phyloP scores from a whole-genome alignment of 2,113 vertebrate genomes.

The Crotalus tigris region DNA sequence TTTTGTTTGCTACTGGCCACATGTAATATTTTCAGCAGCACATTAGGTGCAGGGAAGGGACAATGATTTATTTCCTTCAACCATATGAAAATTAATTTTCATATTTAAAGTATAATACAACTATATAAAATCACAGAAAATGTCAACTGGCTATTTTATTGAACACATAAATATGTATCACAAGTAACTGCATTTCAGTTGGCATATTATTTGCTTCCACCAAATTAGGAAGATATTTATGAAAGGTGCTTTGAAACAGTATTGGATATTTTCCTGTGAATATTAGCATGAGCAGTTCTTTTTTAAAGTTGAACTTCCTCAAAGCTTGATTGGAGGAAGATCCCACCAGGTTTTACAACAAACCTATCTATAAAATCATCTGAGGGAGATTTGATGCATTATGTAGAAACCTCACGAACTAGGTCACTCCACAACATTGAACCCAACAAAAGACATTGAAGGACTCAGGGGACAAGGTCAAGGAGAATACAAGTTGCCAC shows the following conservation, averaged over 20 bases:
- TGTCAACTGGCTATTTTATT: background rate
- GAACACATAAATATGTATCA: background rate
- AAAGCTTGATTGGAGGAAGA: constrained; percentile 39
- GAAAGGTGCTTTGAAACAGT: background rate
- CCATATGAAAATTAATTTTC: background rate
- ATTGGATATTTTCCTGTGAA: background rate
- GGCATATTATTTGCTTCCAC: background rate
- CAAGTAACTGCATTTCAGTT: background rate
- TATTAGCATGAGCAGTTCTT: background rate
- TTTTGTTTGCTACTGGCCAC: constrained; percentile 36
- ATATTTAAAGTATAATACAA: background rate
- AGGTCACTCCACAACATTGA: constrained; percentile 24
- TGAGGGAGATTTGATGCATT: constrained; percentile 35
- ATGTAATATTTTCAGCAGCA: background rate
- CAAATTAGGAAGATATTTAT: background rate
- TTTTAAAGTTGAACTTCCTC: background rate
- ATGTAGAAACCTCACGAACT: constrained; percentile 50
- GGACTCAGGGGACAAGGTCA: constrained; percentile 5
- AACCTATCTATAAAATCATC: constrained; percentile 44
- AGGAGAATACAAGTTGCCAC: constrained; percentile 14
- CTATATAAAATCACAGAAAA: background rate
- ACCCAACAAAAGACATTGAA: background rate
- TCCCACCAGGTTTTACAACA: constrained; percentile 52
- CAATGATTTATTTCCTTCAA: background rate
- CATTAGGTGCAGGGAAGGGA: background rate